Evolutionary conservation across 2,113 vertebrate genomes (phyloP), one percentile per base, ranked within the genome.

Genomic region (Embiotoca jacksoni): DNA sequence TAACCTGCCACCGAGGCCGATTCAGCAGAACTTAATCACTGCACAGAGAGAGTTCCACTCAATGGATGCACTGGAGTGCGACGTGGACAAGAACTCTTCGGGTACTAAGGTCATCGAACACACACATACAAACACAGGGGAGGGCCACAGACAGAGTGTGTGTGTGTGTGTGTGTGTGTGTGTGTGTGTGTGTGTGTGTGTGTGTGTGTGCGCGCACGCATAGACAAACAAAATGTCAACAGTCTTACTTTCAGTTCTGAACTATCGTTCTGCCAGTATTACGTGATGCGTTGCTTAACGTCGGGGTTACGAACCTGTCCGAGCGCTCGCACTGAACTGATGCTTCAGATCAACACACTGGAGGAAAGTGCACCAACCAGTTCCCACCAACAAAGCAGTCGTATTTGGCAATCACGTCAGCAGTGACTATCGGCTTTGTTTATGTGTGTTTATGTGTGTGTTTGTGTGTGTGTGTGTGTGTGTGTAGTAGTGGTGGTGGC

Each of bases 311-410:
- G 72, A 75, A 81, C 23, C 23, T 23, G 23, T 80, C 32, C 52
- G 71, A 60, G 49, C 5, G 0, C 71, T 82, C 9, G 1, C 4
- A 35, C 57, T 61, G 13, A 44, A 15, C 83, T 49, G 82, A 87
- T 82, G 83, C 87, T 73, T 39, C 46, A 54, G 14, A 85, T 80
- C 32, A 9, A 67, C 88, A 62, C 52, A 2, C 32, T 41, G n/a
- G 69, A 62, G 54, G 9, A 72, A 89, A 91, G 89, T 91, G 88
- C 69, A 83, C 91, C 50, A 50, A 90, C 91, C 89, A 88, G 91
- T 92, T 93, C 85, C 62, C 73, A 50, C 44, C 52, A 85, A 93
- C 91, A 91, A 92, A 89, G 83, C 73, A 54, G 72, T 36, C 77
- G 66, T 82, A 78, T 89, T 76, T 83, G 64, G 41, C 79, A 83